phyloP scores from a whole-genome alignment of 1,140 invertebrate species.

The Vanessa atalanta region DNA sequence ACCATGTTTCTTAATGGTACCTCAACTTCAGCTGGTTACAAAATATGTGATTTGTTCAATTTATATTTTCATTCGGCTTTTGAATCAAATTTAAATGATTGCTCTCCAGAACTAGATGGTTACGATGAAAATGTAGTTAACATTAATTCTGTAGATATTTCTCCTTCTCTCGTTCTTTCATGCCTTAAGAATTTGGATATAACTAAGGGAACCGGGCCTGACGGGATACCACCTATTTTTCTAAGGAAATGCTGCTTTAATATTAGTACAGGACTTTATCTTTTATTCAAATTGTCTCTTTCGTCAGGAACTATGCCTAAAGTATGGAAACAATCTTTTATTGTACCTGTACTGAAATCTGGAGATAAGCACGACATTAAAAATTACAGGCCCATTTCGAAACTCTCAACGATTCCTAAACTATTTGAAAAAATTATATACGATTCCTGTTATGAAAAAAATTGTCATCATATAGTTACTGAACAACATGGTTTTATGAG shows the following conservation, averaged over 20 bases:
- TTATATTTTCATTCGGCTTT: slow-evolving; percentile 24
- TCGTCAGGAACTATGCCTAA: slow-evolving; percentile 2
- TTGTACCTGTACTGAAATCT: slow-evolving; percentile 31
- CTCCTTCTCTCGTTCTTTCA: no score
- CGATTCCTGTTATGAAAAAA: slow-evolving; percentile 1
- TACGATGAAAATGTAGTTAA: no score
- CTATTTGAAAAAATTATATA: slow-evolving; percentile 36
- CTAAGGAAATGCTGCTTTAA: slow-evolving; percentile 8
- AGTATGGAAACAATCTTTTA: slow-evolving; percentile 34
- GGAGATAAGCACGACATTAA: slow-evolving; percentile 34
- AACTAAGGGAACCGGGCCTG: slow-evolving; percentile 17
- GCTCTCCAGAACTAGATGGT: no score
- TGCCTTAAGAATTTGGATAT: slow-evolving; percentile 3
- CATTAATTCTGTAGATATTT: slow-evolving; percentile 8
- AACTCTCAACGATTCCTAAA: slow-evolving; percentile 24
- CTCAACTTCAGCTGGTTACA: slow-evolving; percentile 20
- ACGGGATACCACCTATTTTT: slow-evolving; percentile 13
- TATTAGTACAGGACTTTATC: background rate
- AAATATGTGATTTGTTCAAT: slow-evolving; percentile 21
- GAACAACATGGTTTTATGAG: no score
- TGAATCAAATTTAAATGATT: slow-evolving; percentile 20
- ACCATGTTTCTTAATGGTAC: slow-evolving; percentile 17
- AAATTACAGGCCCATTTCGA: slow-evolving; percentile 39
- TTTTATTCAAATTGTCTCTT: slow-evolving; percentile 14
- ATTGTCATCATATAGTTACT: no score